Evolutionary conservation across 92 coral and sea anemone genomes (phyloP), one percentile per base, ranked within the genome.

Genomic region (Desmophyllum pertusum): DNA sequence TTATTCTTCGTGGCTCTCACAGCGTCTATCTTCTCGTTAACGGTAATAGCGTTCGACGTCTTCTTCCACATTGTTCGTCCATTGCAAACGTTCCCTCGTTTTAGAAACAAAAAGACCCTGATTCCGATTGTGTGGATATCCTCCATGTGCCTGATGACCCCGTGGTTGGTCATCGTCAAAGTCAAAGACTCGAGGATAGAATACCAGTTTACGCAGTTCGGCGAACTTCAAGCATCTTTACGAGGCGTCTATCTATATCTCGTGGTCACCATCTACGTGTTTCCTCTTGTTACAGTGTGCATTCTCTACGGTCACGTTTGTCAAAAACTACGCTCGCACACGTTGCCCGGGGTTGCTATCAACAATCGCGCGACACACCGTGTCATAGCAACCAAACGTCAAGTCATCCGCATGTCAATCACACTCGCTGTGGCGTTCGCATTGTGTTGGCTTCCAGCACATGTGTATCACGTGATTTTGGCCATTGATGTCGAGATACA

Each of bases 401-500:
- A 70, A 37, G 53, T 53, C 23, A 53, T 81, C 11, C 21, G 35
- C n/a, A 67, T 68, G 77, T 70, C 77, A n/a, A 52, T 81, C 45
- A 14, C 77, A 8, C 25, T 81, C n/a, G 76, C 36, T 19, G 51
- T 81, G 3, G 85, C 51, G 21, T 81, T 81, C 27, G 85, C 77
- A 23, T 52, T 81, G 0, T 46, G 85, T 36, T 81, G 85, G 85
- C 85, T 81, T 23, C 85, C 85, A 23, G 67, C 77, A 10, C 85
- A 81, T 27, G 63, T 69, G 64, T 39, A 45, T 69, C 85, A 81
- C 66, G 18, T 69, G 77, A 46, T 81, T 53, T 1, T 81, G 17
- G 77, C 52, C 27, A 38, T 81, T 6, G 85, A 69, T 14, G 0
- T 2, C 14, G 1, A 23, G 0, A 1, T 45, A 15, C 3, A 13